Evolutionary conservation across 1,140 invertebrate species (phyloP).

Genomic region (Sinella curviseta): DNA sequence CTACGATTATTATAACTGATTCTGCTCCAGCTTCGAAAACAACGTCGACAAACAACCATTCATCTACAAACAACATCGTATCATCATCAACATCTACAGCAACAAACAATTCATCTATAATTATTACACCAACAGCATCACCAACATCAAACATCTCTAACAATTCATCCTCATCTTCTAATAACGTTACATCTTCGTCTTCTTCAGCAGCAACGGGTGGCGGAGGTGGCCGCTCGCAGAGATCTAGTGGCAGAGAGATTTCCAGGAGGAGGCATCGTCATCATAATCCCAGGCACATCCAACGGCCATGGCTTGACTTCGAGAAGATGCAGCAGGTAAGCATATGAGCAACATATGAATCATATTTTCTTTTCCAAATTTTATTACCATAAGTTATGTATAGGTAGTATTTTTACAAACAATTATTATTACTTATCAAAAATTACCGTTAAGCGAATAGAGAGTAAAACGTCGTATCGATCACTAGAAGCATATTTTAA

Average conservation of each 20-base stretch:
- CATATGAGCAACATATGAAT: no score
- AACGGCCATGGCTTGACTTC: conserved; percentile 87
- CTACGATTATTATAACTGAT: conserved; percentile 43
- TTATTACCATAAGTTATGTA: not conserved
- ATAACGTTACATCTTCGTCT: not conserved
- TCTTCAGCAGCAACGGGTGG: no score
- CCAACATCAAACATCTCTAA: not conserved
- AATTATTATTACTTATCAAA: no score
- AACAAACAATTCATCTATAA: conserved; percentile 3
- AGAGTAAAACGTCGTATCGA: no score
- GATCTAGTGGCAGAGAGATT: conserved; percentile 49
- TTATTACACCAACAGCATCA: not conserved
- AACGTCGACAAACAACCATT: not conserved
- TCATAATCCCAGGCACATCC: conserved; percentile 65
- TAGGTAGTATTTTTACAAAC: no score
- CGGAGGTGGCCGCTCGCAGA: not conserved
- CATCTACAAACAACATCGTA: conserved; percentile 9
- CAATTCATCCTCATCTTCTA: conserved; percentile 19
- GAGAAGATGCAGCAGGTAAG: conserved; percentile 93
- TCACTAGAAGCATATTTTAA: no score
- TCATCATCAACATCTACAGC: conserved; percentile 19
- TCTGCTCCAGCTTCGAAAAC: not conserved
- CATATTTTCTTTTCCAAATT: not conserved
- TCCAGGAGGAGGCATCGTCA: conserved; percentile 62
- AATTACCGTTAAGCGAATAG: no score